phyloP scores from a whole-genome alignment of 2,888 invertebrate genomes.

The Drosophila acutilabella region DNA sequence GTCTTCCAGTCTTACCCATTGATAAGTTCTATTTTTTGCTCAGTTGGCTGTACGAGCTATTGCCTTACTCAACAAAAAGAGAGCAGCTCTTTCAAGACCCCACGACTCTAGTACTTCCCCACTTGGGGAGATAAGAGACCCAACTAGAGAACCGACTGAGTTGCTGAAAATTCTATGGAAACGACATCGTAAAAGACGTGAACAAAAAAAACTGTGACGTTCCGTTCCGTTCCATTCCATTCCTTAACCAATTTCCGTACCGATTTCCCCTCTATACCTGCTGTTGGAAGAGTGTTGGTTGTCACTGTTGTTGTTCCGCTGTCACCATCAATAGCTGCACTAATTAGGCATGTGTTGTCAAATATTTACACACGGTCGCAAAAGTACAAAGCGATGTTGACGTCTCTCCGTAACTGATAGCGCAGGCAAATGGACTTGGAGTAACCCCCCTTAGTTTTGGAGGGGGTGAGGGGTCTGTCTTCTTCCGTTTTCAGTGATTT shows the following conservation, averaged over 20 bases:
- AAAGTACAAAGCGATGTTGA: conserved; percentile 78
- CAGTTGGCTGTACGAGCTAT: conserved; percentile 4
- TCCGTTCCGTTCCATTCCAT: conserved; percentile 43
- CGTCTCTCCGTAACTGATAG: conserved; percentile 49
- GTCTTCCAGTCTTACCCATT: conserved; percentile 43
- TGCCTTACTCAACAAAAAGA: conserved; percentile 16
- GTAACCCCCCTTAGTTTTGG: background rate
- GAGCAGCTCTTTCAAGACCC: conserved; percentile 3
- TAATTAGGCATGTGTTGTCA: conserved; percentile 84
- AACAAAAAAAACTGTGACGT: conserved; percentile 36
- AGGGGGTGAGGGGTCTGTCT: conserved; percentile 24
- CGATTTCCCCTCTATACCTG: background rate
- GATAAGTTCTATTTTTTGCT: conserved; percentile 30
- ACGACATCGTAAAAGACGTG: conserved; percentile 67
- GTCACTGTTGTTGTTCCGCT: conserved; percentile 54
- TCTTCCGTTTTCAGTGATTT: conserved; percentile 77
- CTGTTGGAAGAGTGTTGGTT: conserved; percentile 55
- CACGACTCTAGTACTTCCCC: conserved; percentile 5
- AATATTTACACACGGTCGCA: conserved; percentile 82
- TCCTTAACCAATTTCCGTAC: conserved; percentile 25
- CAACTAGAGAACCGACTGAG: conserved; percentile 33
- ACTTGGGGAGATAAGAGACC: conserved; percentile 45
- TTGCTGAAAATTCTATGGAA: conserved; percentile 64
- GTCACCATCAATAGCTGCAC: conserved; percentile 82
- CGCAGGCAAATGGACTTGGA: conserved; percentile 13